Conservation (phyloP, 2,888 invertebrate genomes). For the Rhamnusium bicolor region DNA sequence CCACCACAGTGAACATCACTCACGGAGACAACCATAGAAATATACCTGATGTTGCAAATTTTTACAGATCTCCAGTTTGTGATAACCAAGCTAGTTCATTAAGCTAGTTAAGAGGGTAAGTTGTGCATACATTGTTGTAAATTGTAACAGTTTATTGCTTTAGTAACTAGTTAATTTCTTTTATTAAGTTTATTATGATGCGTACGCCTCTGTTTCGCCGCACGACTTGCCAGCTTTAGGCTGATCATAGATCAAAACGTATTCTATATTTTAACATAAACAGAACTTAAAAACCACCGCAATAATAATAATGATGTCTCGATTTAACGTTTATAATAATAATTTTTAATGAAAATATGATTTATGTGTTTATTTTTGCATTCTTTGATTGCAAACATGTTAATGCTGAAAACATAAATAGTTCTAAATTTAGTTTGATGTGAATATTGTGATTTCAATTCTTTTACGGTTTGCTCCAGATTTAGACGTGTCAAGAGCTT, state of each 20-base stretch:
- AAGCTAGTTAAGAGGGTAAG: too few relatives aligned
- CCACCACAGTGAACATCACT: too few relatives aligned
- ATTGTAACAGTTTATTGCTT: too few relatives aligned
- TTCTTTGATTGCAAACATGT: background rate
- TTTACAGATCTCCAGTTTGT: too few relatives aligned
- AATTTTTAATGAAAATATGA: background rate
- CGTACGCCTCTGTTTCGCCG: too few relatives aligned
- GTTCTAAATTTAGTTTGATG: background rate
- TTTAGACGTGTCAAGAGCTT: constrained; percentile 15
- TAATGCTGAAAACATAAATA: background rate
- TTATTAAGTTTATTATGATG: too few relatives aligned
- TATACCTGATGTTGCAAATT: too few relatives aligned
- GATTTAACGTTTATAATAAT: background rate
- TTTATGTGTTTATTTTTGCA: background rate
- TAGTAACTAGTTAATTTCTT: too few relatives aligned
- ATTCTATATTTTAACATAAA: background rate
- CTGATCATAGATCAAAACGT: background rate
- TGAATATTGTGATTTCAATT: constrained; percentile 3
- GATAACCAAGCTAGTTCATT: too few relatives aligned
- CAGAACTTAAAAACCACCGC: background rate
- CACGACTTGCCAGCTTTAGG: too few relatives aligned
- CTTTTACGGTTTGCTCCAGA: background rate
- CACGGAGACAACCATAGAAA: too few relatives aligned
- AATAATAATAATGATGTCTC: background rate
- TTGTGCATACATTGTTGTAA: too few relatives aligned